phyloP scores from a whole-genome alignment of 2,113 vertebrate species.

The Hepsetus odoe region DNA sequence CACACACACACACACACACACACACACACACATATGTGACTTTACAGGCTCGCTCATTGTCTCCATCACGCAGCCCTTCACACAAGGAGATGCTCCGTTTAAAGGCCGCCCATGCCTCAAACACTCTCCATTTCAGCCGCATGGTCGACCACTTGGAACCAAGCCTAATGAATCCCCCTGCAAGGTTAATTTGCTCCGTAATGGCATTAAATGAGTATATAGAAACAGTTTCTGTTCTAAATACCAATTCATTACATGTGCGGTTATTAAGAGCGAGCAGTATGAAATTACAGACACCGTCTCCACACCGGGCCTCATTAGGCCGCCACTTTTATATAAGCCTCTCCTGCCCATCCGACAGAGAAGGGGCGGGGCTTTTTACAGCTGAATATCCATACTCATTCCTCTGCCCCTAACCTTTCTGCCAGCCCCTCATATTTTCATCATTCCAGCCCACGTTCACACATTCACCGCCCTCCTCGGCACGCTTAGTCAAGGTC shows the following conservation, averaged over 20 bases:
- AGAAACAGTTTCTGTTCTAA: conserved; percentile 87
- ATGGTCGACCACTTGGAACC: conserved; percentile 96
- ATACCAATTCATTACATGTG: conserved; percentile 98
- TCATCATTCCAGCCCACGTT: conserved; percentile 54
- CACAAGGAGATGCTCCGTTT: conserved; percentile 50
- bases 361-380: conserved; percentile 80
- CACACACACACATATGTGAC: conserved; percentile 5
- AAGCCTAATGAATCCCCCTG: conserved; percentile 98
- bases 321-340: conserved; percentile 67
- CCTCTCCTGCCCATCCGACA: conserved; percentile 71
- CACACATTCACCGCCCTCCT: conserved; percentile 42
- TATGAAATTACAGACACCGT: conserved; percentile 96
- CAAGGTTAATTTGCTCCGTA: conserved; percentile 99
- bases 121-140: conserved; percentile 85
- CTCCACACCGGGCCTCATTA: conserved; percentile 85
- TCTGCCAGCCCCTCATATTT: conserved; percentile 61
- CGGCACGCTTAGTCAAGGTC: conserved; percentile 60
- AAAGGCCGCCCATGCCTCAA: conserved; percentile 80
- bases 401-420: conserved; percentile 59
- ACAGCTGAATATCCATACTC: conserved; percentile 80
- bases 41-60: conserved; percentile 34
- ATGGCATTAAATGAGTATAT: conserved; percentile 98
- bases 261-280: conserved; percentile 94
- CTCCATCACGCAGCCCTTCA: conserved; percentile 46
- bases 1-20: conserved; percentile 34